Evolutionary conservation across 1,140 invertebrate species (phyloP), one percentile per base, ranked within the genome.

Genomic region (Solenopsis fugax): DNA sequence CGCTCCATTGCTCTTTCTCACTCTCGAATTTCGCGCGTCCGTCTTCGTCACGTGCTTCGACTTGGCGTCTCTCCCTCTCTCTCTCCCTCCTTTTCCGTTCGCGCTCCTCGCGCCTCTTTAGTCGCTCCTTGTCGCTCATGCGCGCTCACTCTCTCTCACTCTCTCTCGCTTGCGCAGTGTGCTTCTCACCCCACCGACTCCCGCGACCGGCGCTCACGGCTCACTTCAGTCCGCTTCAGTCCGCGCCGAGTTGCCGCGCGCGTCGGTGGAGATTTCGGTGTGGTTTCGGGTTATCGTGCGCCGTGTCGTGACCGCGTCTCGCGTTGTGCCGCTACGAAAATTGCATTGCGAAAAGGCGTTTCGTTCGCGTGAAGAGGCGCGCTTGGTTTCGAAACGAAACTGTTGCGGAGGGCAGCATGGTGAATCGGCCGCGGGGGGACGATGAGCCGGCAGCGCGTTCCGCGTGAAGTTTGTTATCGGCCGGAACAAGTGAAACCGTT

Each of bases 191-290:
- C 41, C 16, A 24, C 21, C 3, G 13, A 18, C 41, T 29, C 21
- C 7, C 45, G 76, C 78, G 85, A 60, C 88, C 56, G 80, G 45
- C 67, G 85, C 78, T 85, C 62, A 58, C 52, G 62, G 85, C 78
- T 85, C 62, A 58, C 52, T 87, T 90, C 50, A 48, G 54, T 56
- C n/a, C n/a, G 54, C 45, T 50, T 71, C 90, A 93, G 92, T 93
- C 91, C 87, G 87, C 75, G 85, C 86, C 60, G 88, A 92, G 89
- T 90, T 85, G 92, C 56, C 91, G 76, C 91, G 90, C 91, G 91
- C 76, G 87, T 85, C 81, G 72, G 89, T 84, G 10, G 72, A 29
- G 48, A 3, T 37, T 29, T 48, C 24, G 29, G 5, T 24, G 58
- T 24, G 58, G 18, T 60, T 76, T 52, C n/a, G 37, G 16, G 24